phyloP scores from a whole-genome alignment of 2,113 vertebrate species.

The Acanthisitta chloris region DNA sequence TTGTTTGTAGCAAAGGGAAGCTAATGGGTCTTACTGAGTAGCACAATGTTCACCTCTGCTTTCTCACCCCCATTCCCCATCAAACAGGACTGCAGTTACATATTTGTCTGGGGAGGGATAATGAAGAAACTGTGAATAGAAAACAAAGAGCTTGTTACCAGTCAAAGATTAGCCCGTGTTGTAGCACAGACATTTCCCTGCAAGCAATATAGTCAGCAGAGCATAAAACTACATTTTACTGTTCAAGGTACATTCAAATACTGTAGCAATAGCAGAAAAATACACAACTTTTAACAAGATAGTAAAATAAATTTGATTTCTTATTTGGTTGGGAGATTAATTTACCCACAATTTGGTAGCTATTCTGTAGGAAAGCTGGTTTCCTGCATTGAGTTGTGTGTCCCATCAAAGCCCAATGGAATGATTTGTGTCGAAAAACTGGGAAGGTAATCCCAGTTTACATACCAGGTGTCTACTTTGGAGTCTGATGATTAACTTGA shows the following conservation, averaged over 20 bases:
- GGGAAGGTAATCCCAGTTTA: not conserved
- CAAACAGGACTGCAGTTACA: not conserved
- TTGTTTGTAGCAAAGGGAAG: not conserved
- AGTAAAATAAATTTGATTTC: not conserved
- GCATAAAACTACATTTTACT: slow-evolving; percentile 5
- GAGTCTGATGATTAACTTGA: not conserved
- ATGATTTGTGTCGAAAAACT: not conserved
- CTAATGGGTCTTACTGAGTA: not conserved
- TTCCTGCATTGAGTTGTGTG: not conserved
- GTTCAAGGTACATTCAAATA: not conserved
- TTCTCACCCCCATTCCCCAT: not conserved
- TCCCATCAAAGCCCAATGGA: not conserved
- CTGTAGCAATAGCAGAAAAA: not conserved
- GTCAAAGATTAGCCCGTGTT: not conserved
- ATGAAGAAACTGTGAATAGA: not conserved
- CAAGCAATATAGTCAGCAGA: not conserved
- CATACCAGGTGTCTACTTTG: not conserved
- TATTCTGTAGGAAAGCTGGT: not conserved
- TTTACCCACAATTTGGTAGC: not conserved
- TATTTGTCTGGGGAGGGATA: not conserved
- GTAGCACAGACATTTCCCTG: not conserved
- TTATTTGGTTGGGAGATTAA: not conserved
- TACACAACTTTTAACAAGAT: not conserved
- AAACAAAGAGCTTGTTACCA: slow-evolving; percentile 28
- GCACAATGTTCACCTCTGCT: not conserved